Evolutionary conservation across 2,797 vertebrate species (phyloP).

Genomic region (Phataginus tetradactyla): DNA sequence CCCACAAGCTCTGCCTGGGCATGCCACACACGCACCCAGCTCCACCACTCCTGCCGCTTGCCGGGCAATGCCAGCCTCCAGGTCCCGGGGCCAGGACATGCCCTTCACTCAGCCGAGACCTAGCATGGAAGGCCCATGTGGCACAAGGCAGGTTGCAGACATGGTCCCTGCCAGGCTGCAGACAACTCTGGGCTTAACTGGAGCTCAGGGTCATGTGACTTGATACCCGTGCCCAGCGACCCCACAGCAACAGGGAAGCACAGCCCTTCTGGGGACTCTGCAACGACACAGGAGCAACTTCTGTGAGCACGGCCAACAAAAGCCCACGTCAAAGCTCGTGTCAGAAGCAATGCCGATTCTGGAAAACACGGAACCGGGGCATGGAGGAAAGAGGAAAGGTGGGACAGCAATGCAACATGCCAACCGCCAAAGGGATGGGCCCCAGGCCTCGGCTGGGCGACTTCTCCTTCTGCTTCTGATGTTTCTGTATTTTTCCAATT

Average conservation of each 20-base stretch:
- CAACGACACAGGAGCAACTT: not conserved
- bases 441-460: not conserved
- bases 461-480: not conserved
- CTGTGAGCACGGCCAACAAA: rapidly evolving
- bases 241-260: rapidly evolving
- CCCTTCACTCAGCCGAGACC: not conserved
- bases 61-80: not conserved
- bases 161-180: not conserved
- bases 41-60: not conserved
- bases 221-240: rapidly evolving
- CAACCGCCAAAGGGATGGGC: not conserved
- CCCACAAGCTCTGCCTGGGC: rapidly evolving
- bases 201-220: rapidly evolving
- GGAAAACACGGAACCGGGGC: not conserved
- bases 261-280: not conserved
- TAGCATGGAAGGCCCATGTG: too few relatives aligned
- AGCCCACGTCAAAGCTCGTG: rapidly evolving
- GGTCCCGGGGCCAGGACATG: not conserved
- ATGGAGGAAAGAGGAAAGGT: not conserved
- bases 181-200: not conserved
- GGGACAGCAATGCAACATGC: rapidly evolving
- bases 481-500: not conserved
- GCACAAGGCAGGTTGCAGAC: not conserved
- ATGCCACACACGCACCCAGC: rapidly evolving
- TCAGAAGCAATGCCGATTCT: not conserved